These are phyloP conservation scores for Coronaproctus castanopsis DNA, from an alignment of 2,888 invertebrate genomes.

Conservation along the genomic window DNA sequence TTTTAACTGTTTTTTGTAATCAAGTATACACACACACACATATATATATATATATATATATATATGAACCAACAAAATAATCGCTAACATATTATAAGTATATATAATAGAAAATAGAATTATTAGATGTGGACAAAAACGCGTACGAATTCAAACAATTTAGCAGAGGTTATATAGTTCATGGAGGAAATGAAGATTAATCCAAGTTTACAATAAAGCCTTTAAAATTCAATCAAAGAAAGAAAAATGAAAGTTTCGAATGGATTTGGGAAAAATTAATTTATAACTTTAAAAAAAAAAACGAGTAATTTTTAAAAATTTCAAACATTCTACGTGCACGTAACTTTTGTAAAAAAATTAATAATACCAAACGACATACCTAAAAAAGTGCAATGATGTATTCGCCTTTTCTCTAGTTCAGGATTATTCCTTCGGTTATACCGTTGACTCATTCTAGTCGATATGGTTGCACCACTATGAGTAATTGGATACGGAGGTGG, in stretches of 20 bases:
- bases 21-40: neutral
- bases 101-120: neutral
- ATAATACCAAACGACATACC: constrained; percentile 33
- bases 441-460: constrained; percentile 29
- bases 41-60: neutral
- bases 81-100: neutral
- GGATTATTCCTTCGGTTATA: constrained; percentile 92
- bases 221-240: too few relatives aligned
- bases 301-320: too few relatives aligned
- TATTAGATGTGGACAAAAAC: neutral
- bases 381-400: constrained; percentile 90
- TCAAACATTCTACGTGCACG: too few relatives aligned
- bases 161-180: too few relatives aligned
- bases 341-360: too few relatives aligned
- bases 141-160: neutral
- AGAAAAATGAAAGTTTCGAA: too few relatives aligned
- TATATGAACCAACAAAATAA: neutral
- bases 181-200: too few relatives aligned
- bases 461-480: constrained; percentile 29
- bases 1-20: too few relatives aligned
- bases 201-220: too few relatives aligned
- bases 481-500: constrained; percentile 75
- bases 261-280: too few relatives aligned
- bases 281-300: too few relatives aligned
- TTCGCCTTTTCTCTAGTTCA: constrained; percentile 82